These are phyloP conservation scores for Bombus ignitus DNA, from an alignment of 1,140 invertebrate species.

Conservation along the genomic window DNA sequence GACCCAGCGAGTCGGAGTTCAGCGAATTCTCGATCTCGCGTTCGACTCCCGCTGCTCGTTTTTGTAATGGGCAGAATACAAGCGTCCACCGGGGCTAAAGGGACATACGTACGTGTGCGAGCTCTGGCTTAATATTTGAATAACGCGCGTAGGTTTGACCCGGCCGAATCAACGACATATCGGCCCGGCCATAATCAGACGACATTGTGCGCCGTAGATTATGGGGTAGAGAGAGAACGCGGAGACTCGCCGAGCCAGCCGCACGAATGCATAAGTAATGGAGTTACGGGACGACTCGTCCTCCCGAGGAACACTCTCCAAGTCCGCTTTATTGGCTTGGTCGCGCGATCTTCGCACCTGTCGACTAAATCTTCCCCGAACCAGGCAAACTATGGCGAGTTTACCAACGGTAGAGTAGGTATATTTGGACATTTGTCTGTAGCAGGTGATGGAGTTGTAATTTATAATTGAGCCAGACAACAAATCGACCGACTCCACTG, in stretches of 20 bases:
- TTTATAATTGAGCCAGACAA: too few relatives aligned
- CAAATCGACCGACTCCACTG: too few relatives aligned
- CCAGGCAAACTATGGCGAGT: background rate
- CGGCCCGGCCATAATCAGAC: constrained; percentile 71
- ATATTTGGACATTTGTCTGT: background rate
- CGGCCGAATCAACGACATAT: constrained; percentile 66
- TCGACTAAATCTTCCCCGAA: constrained; percentile 39
- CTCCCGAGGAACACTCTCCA: background rate
- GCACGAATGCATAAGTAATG: constrained; percentile 75
- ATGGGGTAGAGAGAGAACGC: constrained; percentile 64
- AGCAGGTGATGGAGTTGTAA: too few relatives aligned
- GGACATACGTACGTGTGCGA: constrained; percentile 39
- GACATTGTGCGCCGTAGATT: constrained; percentile 73
- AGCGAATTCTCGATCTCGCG: constrained; percentile 39
- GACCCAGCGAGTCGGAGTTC: constrained; percentile 32
- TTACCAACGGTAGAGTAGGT: too few relatives aligned
- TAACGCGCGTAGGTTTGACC: constrained; percentile 71
- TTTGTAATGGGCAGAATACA: background rate
- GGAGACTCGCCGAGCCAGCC: constrained; percentile 41
- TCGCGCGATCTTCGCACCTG: constrained; percentile 48
- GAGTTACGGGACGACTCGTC: constrained; percentile 53
- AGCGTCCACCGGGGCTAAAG: constrained; percentile 23
- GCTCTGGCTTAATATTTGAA: constrained; percentile 72
- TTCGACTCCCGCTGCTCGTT: constrained; percentile 30
- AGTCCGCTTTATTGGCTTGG: constrained; percentile 36